phyloP scores from a whole-genome alignment of 2,888 invertebrate species.

The Spialia ferax region DNA sequence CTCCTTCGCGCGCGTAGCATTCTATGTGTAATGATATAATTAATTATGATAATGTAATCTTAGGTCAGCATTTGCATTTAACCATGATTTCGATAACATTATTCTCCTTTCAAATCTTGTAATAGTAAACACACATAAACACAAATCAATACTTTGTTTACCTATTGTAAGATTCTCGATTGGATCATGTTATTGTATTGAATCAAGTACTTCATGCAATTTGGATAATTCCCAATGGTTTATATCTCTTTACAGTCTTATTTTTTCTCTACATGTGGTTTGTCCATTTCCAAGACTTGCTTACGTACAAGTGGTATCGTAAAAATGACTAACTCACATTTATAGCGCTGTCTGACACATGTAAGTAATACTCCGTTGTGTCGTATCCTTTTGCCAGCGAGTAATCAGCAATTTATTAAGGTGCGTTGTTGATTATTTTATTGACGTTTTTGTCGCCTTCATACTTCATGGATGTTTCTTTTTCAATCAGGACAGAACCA shows the following conservation, averaged over 20 bases:
- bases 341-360: constrained; percentile 69
- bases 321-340: constrained; percentile 79
- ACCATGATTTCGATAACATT: constrained; percentile 10
- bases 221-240: constrained; percentile 49
- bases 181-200: neutral
- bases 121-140: neutral
- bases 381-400: constrained; percentile 78
- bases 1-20: neutral
- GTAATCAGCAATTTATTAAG: constrained; percentile 80
- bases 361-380: constrained; percentile 72
- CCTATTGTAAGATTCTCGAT: neutral
- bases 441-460: constrained; percentile 59
- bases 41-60: neutral
- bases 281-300: constrained; percentile 62
- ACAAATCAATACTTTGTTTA: no score
- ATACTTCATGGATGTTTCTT: constrained; percentile 52
- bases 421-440: constrained; percentile 78
- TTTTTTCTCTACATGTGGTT: constrained; percentile 66
- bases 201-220: constrained; percentile 13
- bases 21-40: neutral
- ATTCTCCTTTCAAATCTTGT: neutral
- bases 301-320: constrained; percentile 69
- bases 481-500: constrained; percentile 7
- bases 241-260: constrained; percentile 47
- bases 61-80: constrained; percentile 44